phyloP scores from a whole-genome alignment of 2,113 vertebrate species.

The Crypturellus undulatus region DNA sequence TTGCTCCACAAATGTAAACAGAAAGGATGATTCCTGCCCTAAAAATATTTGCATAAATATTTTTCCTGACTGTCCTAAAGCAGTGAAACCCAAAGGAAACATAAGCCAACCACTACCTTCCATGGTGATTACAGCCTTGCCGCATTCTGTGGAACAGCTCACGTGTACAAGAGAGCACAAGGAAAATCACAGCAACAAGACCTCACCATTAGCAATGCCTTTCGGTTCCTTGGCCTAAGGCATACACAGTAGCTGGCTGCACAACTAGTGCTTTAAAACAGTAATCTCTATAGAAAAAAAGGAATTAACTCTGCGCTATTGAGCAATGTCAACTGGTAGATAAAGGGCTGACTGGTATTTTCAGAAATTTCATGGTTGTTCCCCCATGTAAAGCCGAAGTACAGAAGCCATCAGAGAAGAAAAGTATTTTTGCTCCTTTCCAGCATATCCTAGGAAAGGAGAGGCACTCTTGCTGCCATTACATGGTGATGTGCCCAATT shows the following conservation, averaged over 20 bases:
- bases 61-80: constrained; percentile 35
- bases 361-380: neutral
- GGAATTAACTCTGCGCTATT: neutral
- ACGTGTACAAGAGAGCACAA: constrained; percentile 5
- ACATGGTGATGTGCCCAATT: neutral
- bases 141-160: neutral
- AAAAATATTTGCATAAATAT: neutral
- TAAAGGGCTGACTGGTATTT: neutral
- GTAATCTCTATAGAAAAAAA: neutral
- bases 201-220: neutral
- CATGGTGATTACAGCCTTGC: constrained; percentile 40
- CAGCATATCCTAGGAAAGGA: neutral
- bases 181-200: constrained; percentile 48
- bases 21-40: constrained; percentile 17
- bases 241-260: neutral
- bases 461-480: neutral
- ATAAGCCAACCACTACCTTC: neutral
- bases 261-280: neutral
- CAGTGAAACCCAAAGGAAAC: constrained; percentile 34
- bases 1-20: neutral
- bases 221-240: constrained; percentile 8
- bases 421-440: neutral
- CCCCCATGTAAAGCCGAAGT: neutral
- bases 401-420: neutral
- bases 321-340: neutral